Evolutionary conservation across 2,888 invertebrate species (phyloP).

Genomic region (Rhagophthalmus giganteus): DNA sequence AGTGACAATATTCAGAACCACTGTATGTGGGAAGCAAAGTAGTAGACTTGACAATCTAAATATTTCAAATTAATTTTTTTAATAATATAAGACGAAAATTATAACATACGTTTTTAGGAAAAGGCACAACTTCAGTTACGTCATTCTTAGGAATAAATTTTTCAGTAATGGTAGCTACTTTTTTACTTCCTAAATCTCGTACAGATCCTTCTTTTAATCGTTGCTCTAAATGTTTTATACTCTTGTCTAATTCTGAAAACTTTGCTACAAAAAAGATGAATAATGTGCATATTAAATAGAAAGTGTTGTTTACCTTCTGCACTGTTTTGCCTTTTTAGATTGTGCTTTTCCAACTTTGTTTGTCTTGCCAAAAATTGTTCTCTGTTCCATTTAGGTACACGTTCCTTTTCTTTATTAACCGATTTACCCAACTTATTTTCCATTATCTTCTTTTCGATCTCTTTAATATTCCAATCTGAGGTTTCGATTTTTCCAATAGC

Average conservation of each 20-base stretch:
- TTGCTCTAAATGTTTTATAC: conserved; percentile 70
- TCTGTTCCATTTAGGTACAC: conserved; percentile 89
- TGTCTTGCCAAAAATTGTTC: conserved; percentile 76
- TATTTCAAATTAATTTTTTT: background rate
- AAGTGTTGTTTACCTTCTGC: conserved; percentile 56
- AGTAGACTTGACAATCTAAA: no score
- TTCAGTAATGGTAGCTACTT: conserved; percentile 87
- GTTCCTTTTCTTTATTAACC: conserved; percentile 63
- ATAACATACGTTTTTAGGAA: conserved; percentile 59
- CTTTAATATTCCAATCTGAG: conserved; percentile 88
- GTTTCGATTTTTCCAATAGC: conserved; percentile 88
- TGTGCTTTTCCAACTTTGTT: conserved; percentile 70
- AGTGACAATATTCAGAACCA: conserved; percentile 78
- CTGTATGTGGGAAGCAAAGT: conserved; percentile 66
- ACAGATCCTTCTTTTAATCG: conserved; percentile 78
- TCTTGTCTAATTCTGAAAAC: conserved; percentile 73
- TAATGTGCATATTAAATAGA: no score
- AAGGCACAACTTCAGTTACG: conserved; percentile 55
- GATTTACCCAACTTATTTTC: conserved; percentile 73
- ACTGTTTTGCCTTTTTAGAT: conserved; percentile 62
- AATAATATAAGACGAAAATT: background rate
- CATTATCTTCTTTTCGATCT: conserved; percentile 86
- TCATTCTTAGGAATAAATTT: conserved; percentile 62
- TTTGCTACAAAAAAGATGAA: conserved; percentile 58
- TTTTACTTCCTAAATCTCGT: conserved; percentile 70